Conservation (phyloP, 2,797 vertebrate species). For the Antennarius maculatus region DNA sequence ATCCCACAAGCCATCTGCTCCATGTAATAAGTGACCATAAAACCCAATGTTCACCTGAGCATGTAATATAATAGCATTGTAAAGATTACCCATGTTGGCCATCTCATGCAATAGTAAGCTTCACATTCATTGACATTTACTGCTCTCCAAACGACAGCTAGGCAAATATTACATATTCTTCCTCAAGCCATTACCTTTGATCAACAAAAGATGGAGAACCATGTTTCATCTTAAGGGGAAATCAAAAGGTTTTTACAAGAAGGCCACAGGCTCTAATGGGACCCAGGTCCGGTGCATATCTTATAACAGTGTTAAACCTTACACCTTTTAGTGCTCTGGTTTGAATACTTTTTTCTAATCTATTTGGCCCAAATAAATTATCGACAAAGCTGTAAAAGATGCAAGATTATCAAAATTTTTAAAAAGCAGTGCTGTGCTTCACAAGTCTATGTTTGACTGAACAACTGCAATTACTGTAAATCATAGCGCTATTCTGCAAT, state of each 20-base stretch:
- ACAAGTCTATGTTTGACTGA: too few species aligned
- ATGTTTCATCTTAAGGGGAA: conserved; percentile 65
- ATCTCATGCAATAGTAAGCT: conserved; percentile 28
- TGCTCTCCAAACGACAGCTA: conserved; percentile 39
- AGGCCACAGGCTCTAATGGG: conserved; percentile 30
- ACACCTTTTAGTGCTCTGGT: not conserved
- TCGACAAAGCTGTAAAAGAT: too few species aligned
- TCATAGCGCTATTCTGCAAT: too few species aligned
- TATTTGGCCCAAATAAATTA: not conserved
- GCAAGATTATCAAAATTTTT: too few species aligned
- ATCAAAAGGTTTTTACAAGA: conserved; percentile 51
- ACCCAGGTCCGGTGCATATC: conserved; percentile 32
- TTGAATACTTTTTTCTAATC: not conserved
- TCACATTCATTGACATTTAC: conserved; percentile 60
- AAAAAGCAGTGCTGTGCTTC: not conserved
- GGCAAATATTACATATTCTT: conserved; percentile 61
- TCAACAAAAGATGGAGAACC: conserved; percentile 44
- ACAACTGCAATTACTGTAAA: too few species aligned
- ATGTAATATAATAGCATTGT: conserved; percentile 67
- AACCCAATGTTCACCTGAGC: conserved; percentile 68
- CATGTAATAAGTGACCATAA: conserved; percentile 58
- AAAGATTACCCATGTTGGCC: conserved; percentile 53
- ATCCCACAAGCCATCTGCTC: conserved; percentile 65
- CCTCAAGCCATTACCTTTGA: conserved; percentile 63
- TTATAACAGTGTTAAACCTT: conserved; percentile 8